These are phyloP conservation scores for Panzeria rudis DNA, from an alignment of 2,888 invertebrate genomes.

Conservation along the genomic window DNA sequence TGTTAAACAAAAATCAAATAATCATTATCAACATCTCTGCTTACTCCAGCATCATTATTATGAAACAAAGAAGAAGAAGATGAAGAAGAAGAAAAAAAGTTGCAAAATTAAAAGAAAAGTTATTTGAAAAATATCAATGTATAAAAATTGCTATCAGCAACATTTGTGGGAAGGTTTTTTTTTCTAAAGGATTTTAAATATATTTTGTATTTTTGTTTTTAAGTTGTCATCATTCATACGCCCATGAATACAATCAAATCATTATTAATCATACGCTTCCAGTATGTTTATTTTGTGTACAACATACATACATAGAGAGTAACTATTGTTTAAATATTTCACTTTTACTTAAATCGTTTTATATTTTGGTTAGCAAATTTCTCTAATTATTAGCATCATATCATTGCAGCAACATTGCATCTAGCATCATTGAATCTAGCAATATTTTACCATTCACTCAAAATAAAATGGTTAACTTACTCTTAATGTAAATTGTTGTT, in stretches of 20 bases:
- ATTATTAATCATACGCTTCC: constrained; percentile 55
- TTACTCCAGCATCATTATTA: constrained; percentile 57
- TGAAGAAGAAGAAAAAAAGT: too few relatives aligned
- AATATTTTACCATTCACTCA: too few relatives aligned
- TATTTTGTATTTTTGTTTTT: constrained; percentile 21
- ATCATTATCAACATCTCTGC: constrained; percentile 54
- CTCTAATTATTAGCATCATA: too few relatives aligned
- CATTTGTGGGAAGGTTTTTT: constrained; percentile 64
- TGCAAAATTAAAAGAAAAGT: constrained; percentile 30
- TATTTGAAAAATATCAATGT: constrained; percentile 10
- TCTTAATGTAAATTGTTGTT: too few relatives aligned
- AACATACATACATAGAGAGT: background rate
- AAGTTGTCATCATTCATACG: constrained; percentile 47
- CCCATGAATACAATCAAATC: constrained; percentile 23
- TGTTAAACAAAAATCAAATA: constrained; percentile 25
- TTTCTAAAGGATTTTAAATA: constrained; percentile 38
- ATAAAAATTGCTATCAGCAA: constrained; percentile 14
- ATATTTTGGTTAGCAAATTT: too few relatives aligned
- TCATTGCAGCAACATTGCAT: background rate
- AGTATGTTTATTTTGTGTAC: background rate
- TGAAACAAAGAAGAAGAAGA: background rate
- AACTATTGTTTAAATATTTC: too few relatives aligned
- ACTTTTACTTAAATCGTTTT: too few relatives aligned
- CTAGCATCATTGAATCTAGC: background rate
- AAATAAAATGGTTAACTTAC: too few relatives aligned